These are phyloP conservation scores for Macrotrachela quadricornifera DNA, from an alignment of 1,140 invertebrate species.

Conservation along the genomic window DNA sequence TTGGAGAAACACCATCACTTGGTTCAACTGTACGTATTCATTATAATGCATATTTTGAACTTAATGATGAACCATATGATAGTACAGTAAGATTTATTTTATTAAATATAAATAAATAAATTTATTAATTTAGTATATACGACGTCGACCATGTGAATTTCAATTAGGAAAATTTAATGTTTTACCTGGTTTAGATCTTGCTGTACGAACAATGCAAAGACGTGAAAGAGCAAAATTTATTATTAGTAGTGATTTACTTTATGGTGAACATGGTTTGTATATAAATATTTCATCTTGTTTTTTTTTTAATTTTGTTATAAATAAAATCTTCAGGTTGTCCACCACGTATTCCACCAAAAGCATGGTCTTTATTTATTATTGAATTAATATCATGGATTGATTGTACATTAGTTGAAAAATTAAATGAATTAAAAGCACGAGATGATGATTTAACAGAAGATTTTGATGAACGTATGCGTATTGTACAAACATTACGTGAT, in stretches of 20 bases:
- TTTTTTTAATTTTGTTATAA: too few species aligned
- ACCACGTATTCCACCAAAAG: slow-evolving; percentile 5
- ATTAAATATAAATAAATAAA: too few species aligned
- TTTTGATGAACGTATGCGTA: background rate
- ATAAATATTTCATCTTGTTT: too few species aligned
- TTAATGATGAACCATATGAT: slow-evolving; percentile 9
- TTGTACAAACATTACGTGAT: background rate
- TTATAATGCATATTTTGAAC: slow-evolving; percentile 9
- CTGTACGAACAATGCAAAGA: background rate
- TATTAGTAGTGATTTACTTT: slow-evolving; percentile 2
- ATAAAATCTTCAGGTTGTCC: slow-evolving; percentile 7
- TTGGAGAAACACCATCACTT: background rate
- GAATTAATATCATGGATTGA: slow-evolving; percentile 3
- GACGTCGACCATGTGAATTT: slow-evolving; percentile 2
- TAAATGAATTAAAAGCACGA: too few species aligned
- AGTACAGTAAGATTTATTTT: background rate
- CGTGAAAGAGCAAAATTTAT: slow-evolving; percentile 8
- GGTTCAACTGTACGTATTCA: slow-evolving; percentile 2
- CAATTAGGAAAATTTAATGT: background rate
- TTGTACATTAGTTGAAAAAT: too few species aligned
- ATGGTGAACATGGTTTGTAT: background rate
- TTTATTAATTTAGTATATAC: background rate
- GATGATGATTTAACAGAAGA: too few species aligned
- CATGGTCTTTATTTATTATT: slow-evolving; percentile 1
- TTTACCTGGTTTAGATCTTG: background rate